Percentiles rank a stretch among this genome's conserved stretches.
Conservation (phyloP, 2,888 invertebrate genomes). For the Rugalucina vietnamica region DNA sequence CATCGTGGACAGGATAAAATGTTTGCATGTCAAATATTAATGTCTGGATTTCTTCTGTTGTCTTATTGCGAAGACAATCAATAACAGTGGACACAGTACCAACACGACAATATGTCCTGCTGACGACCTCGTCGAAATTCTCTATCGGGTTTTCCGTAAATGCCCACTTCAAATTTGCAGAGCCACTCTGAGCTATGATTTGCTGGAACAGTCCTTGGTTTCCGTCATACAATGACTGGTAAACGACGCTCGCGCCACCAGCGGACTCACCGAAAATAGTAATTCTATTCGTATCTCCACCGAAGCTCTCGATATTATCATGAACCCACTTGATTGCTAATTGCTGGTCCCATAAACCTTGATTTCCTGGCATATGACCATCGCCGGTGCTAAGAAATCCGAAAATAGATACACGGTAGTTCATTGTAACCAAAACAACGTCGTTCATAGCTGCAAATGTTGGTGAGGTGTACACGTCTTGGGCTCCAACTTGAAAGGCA, state of each 20-base stretch:
- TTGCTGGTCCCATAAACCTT: neutral
- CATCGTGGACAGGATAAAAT: neutral
- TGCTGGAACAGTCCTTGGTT: neutral
- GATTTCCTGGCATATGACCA: neutral
- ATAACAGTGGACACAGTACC: neutral
- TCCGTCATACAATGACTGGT: neutral
- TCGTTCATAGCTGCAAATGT: constrained; percentile 15
- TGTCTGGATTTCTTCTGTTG: neutral
- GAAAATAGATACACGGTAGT: constrained; percentile 28
- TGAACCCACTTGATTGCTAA: neutral
- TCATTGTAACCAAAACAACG: constrained; percentile 37
- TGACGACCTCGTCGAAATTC: neutral
- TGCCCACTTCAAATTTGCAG: neutral
- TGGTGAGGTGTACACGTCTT: neutral
- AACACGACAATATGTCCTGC: neutral
- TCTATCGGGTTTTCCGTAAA: neutral
- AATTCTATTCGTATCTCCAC: neutral
- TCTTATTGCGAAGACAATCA: neutral
- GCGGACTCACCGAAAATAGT: constrained; percentile 2
- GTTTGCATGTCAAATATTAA: too few species aligned
- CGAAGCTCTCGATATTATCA: neutral
- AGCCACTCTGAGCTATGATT: neutral
- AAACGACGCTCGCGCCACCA: neutral
- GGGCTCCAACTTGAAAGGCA: constrained; percentile 5
- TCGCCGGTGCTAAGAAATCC: constrained; percentile 37